Conservation (phyloP, 2,113 vertebrate genomes). For the Ailurus styani region DNA sequence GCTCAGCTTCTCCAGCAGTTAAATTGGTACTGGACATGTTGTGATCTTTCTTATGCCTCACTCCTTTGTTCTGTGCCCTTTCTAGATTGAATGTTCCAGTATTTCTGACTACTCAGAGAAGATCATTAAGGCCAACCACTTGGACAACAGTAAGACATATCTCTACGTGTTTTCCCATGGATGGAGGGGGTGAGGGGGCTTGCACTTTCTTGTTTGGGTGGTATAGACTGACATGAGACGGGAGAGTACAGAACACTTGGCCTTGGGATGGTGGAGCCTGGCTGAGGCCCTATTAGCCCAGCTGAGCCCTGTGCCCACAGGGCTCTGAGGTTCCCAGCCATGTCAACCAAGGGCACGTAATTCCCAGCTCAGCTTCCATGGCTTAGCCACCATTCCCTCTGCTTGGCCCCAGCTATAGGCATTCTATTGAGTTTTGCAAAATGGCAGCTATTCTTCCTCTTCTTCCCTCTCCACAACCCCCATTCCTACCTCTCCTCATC, state of each 20-base stretch:
- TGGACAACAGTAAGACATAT: conserved; percentile 92
- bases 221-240: not conserved
- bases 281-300: not conserved
- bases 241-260: not conserved
- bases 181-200: conserved; percentile 22
- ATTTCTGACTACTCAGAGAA: conserved; percentile 99
- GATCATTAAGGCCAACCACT: conserved; percentile 98
- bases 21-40: fast-evolving
- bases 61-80: conserved; percentile 52
- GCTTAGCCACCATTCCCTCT: not conserved
- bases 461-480: not conserved
- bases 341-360: not conserved
- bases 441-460: not conserved
- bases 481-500: fast-evolving
- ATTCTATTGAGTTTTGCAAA: not conserved
- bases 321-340: not conserved
- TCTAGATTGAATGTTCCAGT: conserved; percentile 98
- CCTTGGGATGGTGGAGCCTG: not conserved
- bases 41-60: not conserved
- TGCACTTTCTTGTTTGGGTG: not conserved
- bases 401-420: not conserved
- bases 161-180: conserved; percentile 14
- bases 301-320: not conserved
- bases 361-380: not conserved
- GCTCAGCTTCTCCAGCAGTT: not conserved